These are phyloP conservation scores for Bugula neritina DNA, from an alignment of 2,888 invertebrate genomes.

Conservation along the genomic window DNA sequence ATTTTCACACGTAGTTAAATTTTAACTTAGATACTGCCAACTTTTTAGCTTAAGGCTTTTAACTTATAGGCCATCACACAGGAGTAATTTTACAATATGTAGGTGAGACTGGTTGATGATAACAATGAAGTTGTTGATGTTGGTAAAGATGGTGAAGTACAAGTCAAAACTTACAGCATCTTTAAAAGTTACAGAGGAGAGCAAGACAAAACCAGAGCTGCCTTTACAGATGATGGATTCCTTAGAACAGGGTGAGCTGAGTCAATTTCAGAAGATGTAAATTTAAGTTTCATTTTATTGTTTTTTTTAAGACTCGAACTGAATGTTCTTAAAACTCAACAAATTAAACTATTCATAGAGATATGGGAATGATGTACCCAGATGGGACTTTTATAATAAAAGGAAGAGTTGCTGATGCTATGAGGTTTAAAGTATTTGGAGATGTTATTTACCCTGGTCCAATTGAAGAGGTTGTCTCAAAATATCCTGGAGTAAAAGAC, in stretches of 20 bases:
- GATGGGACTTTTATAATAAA: not conserved
- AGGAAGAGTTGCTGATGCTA: not conserved
- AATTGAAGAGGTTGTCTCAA: slow-evolving; percentile 10
- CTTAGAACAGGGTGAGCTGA: slow-evolving; percentile 13
- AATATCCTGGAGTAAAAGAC: not conserved
- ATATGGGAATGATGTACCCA: not conserved
- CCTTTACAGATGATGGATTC: not conserved
- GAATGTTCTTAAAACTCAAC: too few species aligned
- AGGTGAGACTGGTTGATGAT: slow-evolving; percentile 8
- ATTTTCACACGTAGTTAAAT: too few species aligned
- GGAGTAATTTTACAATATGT: too few species aligned
- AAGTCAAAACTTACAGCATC: not conserved
- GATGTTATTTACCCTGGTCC: not conserved
- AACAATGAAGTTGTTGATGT: not conserved
- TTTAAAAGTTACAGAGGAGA: slow-evolving; percentile 6
- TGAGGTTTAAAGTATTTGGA: not conserved
- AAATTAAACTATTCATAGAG: too few species aligned
- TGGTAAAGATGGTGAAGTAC: slow-evolving; percentile 20
- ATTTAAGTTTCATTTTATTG: too few species aligned
- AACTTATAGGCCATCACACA: too few species aligned
- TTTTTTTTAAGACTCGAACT: too few species aligned
- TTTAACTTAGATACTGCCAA: too few species aligned
- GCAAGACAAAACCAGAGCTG: not conserved
- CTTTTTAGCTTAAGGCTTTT: too few species aligned
- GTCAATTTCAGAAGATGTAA: too few species aligned